Conservation (phyloP, 2,797 vertebrate genomes). For the Notolabrus celidotus region DNA sequence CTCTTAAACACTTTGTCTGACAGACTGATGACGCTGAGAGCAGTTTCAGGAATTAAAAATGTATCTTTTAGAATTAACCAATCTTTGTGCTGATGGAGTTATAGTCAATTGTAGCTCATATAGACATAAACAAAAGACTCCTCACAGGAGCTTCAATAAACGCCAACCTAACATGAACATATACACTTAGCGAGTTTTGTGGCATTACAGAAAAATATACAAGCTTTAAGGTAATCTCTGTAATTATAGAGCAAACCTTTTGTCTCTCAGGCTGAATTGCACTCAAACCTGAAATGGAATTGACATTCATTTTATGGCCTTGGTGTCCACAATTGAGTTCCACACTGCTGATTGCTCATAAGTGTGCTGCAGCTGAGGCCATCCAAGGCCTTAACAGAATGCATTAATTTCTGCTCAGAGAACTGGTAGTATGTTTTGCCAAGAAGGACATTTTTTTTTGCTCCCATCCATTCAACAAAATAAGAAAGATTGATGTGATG, state of each 20-base stretch:
- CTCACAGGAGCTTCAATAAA: too few species aligned
- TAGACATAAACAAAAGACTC: too few species aligned
- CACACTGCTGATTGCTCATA: constrained; percentile 5
- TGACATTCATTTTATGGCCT: constrained; percentile 2
- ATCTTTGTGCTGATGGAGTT: too few species aligned
- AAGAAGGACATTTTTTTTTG: constrained; percentile 37
- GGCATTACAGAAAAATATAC: not conserved
- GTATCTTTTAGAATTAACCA: too few species aligned
- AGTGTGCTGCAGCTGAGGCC: not conserved
- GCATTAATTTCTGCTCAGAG: constrained; percentile 46
- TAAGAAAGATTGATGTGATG: constrained; percentile 40
- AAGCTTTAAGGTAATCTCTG: not conserved
- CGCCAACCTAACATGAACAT: too few species aligned
- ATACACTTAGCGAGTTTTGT: too few species aligned
- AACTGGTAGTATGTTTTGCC: constrained; percentile 11
- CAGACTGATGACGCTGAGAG: too few species aligned
- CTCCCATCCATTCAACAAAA: constrained; percentile 42
- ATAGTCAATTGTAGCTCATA: too few species aligned
- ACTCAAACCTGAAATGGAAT: constrained; percentile 3
- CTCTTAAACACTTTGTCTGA: too few species aligned
- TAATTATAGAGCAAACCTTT: not conserved
- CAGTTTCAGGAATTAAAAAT: too few species aligned
- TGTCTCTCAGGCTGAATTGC: not conserved
- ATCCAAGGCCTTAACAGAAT: constrained; percentile 19
- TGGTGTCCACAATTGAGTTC: constrained; percentile 11